Evolutionary conservation across 2,797 vertebrate species (phyloP).

Genomic region (Artibeus jamaicensis): DNA sequence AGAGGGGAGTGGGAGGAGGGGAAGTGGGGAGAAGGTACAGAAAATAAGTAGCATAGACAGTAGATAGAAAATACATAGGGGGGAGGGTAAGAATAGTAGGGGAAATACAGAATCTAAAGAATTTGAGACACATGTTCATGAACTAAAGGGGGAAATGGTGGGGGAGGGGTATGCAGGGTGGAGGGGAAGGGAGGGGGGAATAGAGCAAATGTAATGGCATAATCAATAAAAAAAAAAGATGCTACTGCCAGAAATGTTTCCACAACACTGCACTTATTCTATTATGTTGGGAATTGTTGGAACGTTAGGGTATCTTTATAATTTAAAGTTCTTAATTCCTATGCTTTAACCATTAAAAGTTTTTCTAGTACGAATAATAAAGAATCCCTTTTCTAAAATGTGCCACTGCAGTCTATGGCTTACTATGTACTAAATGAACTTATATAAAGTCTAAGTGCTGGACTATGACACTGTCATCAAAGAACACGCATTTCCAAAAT

Average conservation of each 20-base stretch:
- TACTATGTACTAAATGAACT: neutral
- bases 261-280: neutral
- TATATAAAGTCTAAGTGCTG: neutral
- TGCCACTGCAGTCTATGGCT: neutral
- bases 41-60: too few species aligned
- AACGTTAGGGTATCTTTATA: neutral
- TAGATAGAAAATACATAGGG: too few species aligned
- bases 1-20: too few species aligned
- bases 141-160: too few species aligned
- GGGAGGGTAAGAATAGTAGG: too few species aligned
- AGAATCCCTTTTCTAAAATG: neutral
- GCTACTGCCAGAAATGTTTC: neutral
- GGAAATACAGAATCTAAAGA: too few species aligned
- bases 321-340: conserved; percentile 1
- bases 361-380: conserved; percentile 18
- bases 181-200: too few species aligned
- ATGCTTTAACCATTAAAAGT: conserved; percentile 4
- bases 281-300: neutral
- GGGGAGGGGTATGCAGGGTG: too few species aligned
- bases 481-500: conserved; percentile 2
- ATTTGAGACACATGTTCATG: too few species aligned
- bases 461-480: neutral
- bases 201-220: too few species aligned
- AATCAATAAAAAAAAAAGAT: too few species aligned
- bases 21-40: too few species aligned